Evolutionary conservation across 2,888 invertebrate genomes (phyloP).

Genomic region (Scaptodrosophila latifasciaeformis): DNA sequence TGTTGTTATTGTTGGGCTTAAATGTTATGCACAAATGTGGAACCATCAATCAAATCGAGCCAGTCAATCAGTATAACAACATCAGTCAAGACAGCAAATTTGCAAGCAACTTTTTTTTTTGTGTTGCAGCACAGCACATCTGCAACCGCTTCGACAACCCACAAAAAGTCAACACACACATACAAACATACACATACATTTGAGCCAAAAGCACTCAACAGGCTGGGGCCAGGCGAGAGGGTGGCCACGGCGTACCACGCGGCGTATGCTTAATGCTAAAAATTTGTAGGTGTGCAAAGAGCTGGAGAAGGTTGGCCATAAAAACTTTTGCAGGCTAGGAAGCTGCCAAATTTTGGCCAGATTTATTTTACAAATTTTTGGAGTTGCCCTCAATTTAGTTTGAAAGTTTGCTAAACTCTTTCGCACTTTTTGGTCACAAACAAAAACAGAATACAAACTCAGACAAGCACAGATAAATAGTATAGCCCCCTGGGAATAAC

Average conservation of each 20-base stretch:
- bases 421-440: constrained; percentile 13
- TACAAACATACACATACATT: constrained; percentile 12
- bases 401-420: constrained; percentile 18
- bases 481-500: too few relatives aligned
- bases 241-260: constrained; percentile 25
- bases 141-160: constrained; percentile 12
- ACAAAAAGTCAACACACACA: constrained; percentile 4
- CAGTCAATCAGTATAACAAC: constrained; percentile 3
- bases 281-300: constrained; percentile 11
- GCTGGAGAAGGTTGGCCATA: too few relatives aligned
- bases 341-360: background rate
- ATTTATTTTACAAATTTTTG: constrained; percentile 31
- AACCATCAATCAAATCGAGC: constrained; percentile 29
- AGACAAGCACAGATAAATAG: too few relatives aligned
- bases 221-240: too few relatives aligned
- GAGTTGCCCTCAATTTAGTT: constrained; percentile 49
- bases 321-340: too few relatives aligned
- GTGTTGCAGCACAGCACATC: background rate
- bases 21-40: background rate
- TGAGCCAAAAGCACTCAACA: too few relatives aligned
- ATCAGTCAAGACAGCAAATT: background rate
- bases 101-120: background rate
- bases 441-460: too few relatives aligned
- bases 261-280: constrained; percentile 31
- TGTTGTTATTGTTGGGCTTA: background rate